Evolutionary conservation across 2,888 invertebrate species (phyloP), one percentile per base, ranked within the genome.

Genomic region (Thelaira solivaga): DNA sequence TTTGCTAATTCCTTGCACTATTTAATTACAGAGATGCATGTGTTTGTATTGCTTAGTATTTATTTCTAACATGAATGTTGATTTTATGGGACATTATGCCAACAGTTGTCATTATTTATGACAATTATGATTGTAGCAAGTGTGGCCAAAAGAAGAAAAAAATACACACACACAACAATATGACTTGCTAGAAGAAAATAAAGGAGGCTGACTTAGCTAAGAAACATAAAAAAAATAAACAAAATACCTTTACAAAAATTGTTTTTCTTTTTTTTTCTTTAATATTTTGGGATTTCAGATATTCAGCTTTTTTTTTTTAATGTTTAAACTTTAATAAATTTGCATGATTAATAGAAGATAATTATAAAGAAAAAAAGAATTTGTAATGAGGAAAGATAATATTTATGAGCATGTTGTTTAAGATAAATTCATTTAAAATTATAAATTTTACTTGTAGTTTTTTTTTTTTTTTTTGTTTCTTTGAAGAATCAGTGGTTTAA

Each of bases 41-140:
- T n/a, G 22, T 51, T 39, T 73, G 24, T 61, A 36, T 29, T 43
- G 43, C 1, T 3, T 3, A 1, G 13, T 45, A 13, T 45, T 55
- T 55, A 45, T n/a, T n/a, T n/a, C n/a, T 61, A 57, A 72, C 64
- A 62, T 62, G 75, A 72, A 72, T 71, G 75, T 62, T 71, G 67
- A 79, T 65, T 62, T 75, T 64, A 72, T 68, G 62, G 64, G 67
- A 75, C 62, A 79, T 64, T 51, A 64, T 57, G 75, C 67, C 79
- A 81, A 76, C 81, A 80, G 79, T 80, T 81, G 80, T 80, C 80
- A 81, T 80, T 80, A 82, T 81, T 82, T 82, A 81, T 79, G 82
- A 81, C 77, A 81, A 81, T 77, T 82, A 80, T 79, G 73, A 80
- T 61, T 76, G 57, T 73, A 31, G 72, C 76, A 72, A 75, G 75